These are phyloP conservation scores for Scaptomyza cyrtandrae DNA, from an alignment of 2,888 invertebrate genomes.

Conservation along the genomic window DNA sequence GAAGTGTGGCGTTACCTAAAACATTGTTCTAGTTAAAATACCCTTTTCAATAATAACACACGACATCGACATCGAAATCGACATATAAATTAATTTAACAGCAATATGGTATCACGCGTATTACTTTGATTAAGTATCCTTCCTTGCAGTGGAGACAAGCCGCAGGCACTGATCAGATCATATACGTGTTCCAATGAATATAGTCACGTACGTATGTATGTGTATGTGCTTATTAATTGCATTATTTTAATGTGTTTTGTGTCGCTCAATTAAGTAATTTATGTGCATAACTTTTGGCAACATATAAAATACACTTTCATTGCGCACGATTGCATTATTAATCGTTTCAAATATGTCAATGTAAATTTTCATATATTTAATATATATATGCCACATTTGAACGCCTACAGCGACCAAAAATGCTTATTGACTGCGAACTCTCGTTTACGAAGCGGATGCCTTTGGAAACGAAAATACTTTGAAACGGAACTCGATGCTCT, in stretches of 20 bases:
- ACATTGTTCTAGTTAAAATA: no score
- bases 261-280: constrained; percentile 62
- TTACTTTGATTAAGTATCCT: constrained; percentile 19
- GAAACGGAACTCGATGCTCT: no score
- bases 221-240: constrained; percentile 27
- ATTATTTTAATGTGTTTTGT: constrained; percentile 50
- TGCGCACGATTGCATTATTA: constrained; percentile 56
- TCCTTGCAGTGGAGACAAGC: constrained; percentile 18
- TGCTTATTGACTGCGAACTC: no score
- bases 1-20: no score
- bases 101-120: constrained; percentile 20
- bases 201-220: not conserved
- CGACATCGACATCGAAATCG: not conserved
- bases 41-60: not conserved
- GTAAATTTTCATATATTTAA: constrained; percentile 14
- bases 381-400: constrained; percentile 1
- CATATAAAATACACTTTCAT: constrained; percentile 50
- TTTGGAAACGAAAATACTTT: no score
- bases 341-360: constrained; percentile 37
- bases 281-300: constrained; percentile 55
- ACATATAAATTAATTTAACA: constrained; percentile 10
- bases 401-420: not conserved
- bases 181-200: not conserved
- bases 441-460: no score
- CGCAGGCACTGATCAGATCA: constrained; percentile 29